A percentile compares a stretch with the other conserved stretches of the same genome.
phyloP scores from a whole-genome alignment of 2,888 invertebrate genomes.

The Rhorus exstirpatorius region DNA sequence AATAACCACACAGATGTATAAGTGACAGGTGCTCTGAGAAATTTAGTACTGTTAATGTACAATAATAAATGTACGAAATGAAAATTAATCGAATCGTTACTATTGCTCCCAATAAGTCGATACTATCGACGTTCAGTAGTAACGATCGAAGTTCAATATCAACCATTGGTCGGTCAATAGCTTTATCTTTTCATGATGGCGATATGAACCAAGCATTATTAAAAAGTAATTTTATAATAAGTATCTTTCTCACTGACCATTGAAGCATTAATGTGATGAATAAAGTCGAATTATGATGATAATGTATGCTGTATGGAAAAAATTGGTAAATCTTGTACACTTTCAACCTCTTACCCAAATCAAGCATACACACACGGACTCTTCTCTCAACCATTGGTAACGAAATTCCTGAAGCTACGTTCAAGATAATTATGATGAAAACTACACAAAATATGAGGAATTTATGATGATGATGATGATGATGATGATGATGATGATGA shows the following conservation, averaged over 20 bases:
- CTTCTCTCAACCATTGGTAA: slow-evolving; percentile 63
- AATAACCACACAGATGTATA: too few relatives aligned
- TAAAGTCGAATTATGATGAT: slow-evolving; percentile 15
- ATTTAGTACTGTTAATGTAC: too few relatives aligned
- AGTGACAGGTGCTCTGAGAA: too few relatives aligned
- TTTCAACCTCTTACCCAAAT: slow-evolving; percentile 59
- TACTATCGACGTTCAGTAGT: too few relatives aligned
- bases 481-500: slow-evolving; percentile 35
- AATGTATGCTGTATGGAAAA: slow-evolving; percentile 24
- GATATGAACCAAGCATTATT: too few relatives aligned
- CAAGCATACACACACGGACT: slow-evolving; percentile 64
- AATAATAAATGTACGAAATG: too few relatives aligned
- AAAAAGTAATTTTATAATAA: background rate
- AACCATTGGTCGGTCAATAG: too few relatives aligned
- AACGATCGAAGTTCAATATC: too few relatives aligned
- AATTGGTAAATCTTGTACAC: slow-evolving; percentile 30
- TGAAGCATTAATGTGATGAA: slow-evolving; percentile 19
- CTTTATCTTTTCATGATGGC: too few relatives aligned
- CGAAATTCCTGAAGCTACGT: slow-evolving; percentile 51
- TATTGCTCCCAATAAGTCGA: too few relatives aligned
- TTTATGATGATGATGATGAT: slow-evolving; percentile 33
- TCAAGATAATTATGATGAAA: slow-evolving; percentile 38
- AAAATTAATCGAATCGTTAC: too few relatives aligned
- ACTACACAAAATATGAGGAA: slow-evolving; percentile 38
- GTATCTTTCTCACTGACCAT: slow-evolving; percentile 1